Percentiles rank a stretch among this genome's conserved stretches.
phyloP scores from a whole-genome alignment of 2,113 vertebrate genomes.

The Sialia sialis region DNA sequence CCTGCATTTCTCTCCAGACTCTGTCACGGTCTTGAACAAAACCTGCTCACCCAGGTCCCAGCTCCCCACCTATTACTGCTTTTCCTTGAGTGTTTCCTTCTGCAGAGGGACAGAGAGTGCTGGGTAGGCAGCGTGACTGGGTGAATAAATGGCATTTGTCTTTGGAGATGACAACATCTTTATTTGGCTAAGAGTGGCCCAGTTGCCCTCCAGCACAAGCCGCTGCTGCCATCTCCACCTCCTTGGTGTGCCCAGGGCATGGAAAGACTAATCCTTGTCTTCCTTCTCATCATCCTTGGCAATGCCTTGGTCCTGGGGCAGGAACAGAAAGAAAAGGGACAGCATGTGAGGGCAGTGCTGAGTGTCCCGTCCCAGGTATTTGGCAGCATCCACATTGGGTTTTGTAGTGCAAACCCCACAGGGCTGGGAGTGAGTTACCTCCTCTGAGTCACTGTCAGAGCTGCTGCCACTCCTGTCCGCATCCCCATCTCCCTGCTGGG shows the following conservation, averaged over 20 bases:
- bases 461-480: conserved; percentile 2
- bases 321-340: background rate
- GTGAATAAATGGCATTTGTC: background rate
- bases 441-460: background rate
- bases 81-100: background rate
- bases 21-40: background rate
- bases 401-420: background rate
- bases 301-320: background rate
- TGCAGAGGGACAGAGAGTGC: accelerated
- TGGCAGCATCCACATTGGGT: background rate
- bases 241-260: accelerated
- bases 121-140: accelerated
- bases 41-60: background rate
- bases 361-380: background rate
- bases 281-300: background rate
- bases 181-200: conserved; percentile 8
- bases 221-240: background rate
- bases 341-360: background rate
- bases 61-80: background rate
- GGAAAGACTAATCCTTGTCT: background rate
- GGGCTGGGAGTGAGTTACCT: conserved; percentile 15
- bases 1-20: background rate
- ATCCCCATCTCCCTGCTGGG: background rate
- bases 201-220: accelerated
- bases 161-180: background rate